A percentile compares a stretch with the other conserved stretches of the same genome.
phyloP scores from a whole-genome alignment of 1,140 invertebrate genomes.

The Planococcus citri region DNA sequence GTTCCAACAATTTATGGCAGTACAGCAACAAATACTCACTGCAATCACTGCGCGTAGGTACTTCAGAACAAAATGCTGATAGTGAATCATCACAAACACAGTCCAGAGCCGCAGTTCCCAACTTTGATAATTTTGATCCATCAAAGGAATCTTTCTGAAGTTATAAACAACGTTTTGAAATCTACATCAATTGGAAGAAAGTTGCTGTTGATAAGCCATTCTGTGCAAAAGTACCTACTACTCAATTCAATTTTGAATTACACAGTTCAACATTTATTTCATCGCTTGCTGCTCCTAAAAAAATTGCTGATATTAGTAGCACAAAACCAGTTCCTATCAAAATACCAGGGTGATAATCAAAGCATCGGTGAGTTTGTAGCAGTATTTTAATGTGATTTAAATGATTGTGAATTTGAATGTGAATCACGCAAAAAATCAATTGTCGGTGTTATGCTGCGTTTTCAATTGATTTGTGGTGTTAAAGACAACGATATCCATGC shows the following conservation, averaged over 20 bases:
- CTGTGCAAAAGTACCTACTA: not conserved
- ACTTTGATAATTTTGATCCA: slow-evolving; percentile 36
- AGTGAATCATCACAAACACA: too few relatives aligned
- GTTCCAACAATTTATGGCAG: too few relatives aligned
- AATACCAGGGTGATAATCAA: slow-evolving; percentile 27
- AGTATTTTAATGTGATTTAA: slow-evolving; percentile 23
- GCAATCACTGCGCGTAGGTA: too few relatives aligned
- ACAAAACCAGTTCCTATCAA: slow-evolving; percentile 30
- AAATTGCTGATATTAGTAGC: slow-evolving; percentile 19
- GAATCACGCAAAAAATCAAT: slow-evolving; percentile 25
- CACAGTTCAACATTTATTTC: not conserved
- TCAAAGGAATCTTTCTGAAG: slow-evolving; percentile 23
- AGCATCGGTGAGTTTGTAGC: slow-evolving; percentile 28
- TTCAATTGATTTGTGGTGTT: slow-evolving; percentile 30
- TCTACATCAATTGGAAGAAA: slow-evolving; percentile 16
- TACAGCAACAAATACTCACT: too few relatives aligned
- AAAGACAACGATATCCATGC: slow-evolving; percentile 27
- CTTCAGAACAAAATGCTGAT: too few relatives aligned
- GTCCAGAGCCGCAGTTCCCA: not conserved
- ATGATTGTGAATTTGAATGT: slow-evolving; percentile 24
- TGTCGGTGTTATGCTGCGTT: slow-evolving; percentile 28
- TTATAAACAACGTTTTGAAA: slow-evolving; percentile 23
- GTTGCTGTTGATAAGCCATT: not conserved
- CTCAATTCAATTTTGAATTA: not conserved
- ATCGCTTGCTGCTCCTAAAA: not conserved